A percentile compares a stretch with the other conserved stretches of the same genome.
Conservation (phyloP, 92 coral and sea anemone genomes). For the Hydrozoanthus gracilis region DNA sequence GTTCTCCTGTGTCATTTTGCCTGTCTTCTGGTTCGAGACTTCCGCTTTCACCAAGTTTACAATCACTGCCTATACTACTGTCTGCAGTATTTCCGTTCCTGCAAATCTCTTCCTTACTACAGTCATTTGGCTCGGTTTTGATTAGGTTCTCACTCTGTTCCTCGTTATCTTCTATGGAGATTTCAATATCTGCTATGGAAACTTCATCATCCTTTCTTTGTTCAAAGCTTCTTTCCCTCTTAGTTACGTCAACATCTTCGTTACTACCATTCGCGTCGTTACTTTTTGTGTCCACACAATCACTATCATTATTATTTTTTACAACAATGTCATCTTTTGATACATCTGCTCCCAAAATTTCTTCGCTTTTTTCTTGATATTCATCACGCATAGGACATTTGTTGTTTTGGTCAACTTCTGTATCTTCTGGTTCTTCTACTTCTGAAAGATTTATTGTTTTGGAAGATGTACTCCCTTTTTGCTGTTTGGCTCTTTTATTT, state of each 20-base stretch:
- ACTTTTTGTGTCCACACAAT: neutral
- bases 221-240: neutral
- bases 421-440: constrained; percentile 24
- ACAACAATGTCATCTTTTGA: neutral
- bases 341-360: constrained; percentile 26
- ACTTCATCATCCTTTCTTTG: constrained; percentile 33
- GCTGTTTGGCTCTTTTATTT: constrained; percentile 11
- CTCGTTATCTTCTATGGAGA: constrained; percentile 29
- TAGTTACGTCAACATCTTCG: neutral
- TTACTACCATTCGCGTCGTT: constrained; percentile 4
- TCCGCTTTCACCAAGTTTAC: neutral
- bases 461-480: constrained; percentile 2
- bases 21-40: neutral
- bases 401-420: neutral
- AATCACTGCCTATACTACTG: neutral
- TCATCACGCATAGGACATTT: neutral
- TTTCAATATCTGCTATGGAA: constrained; percentile 13
- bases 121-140: neutral
- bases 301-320: neutral
- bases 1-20: neutral
- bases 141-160: neutral
- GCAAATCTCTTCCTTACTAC: neutral
- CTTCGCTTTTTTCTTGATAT: constrained; percentile 30
- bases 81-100: neutral
- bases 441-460: constrained; percentile 3